These are phyloP conservation scores for Ispidina picta DNA, from an alignment of 2,797 vertebrate species.

Conservation along the genomic window DNA sequence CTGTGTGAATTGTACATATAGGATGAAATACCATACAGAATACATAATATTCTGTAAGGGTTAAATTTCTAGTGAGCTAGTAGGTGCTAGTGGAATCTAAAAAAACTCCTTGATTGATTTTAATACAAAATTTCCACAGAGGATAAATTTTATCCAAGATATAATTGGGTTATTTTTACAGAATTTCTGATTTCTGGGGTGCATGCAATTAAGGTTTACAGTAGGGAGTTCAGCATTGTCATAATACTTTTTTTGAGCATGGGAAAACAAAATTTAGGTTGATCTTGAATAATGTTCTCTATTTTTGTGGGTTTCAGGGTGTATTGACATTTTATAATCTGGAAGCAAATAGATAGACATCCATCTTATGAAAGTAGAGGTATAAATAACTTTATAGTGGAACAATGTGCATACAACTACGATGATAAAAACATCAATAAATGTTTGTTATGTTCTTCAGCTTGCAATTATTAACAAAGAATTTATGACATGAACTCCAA, in stretches of 20 bases:
- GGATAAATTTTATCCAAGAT: constrained; percentile 36
- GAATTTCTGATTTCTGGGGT: constrained; percentile 28
- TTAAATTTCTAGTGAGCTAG: background rate
- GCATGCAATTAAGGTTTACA: background rate
- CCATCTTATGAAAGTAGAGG: background rate
- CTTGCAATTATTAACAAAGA: background rate
- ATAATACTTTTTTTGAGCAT: background rate
- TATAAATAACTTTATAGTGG: background rate
- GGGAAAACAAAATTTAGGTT: background rate
- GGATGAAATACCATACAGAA: background rate
- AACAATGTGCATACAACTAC: background rate
- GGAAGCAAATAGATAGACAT: background rate
- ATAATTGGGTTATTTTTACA: background rate
- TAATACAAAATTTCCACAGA: background rate
- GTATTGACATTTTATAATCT: background rate
- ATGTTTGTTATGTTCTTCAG: background rate
- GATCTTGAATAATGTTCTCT: background rate
- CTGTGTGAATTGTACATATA: background rate
- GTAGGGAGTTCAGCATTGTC: background rate
- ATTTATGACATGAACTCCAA: background rate
- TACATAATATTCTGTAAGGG: background rate
- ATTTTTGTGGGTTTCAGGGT: background rate
- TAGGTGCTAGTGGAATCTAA: background rate
- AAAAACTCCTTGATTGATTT: constrained; percentile 4
- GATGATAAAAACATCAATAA: background rate